These are phyloP conservation scores for Heterodera carotae DNA, from an alignment of 1,140 invertebrate genomes.

Conservation along the genomic window DNA sequence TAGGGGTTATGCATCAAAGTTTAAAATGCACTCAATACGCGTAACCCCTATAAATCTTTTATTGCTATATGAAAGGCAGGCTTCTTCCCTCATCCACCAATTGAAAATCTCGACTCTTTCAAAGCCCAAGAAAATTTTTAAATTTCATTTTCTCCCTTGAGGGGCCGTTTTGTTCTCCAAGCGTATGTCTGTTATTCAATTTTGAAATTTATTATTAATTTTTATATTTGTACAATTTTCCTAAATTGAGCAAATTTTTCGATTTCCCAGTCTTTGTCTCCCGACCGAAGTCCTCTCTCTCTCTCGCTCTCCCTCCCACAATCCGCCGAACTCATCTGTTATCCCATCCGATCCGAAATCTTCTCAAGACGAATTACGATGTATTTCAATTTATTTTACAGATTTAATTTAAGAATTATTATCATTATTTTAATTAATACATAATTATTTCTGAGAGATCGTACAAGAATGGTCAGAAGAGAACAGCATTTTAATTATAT, in stretches of 20 bases:
- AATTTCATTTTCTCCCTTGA: not conserved
- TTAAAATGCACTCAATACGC: not conserved
- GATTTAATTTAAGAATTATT: conserved; percentile 5
- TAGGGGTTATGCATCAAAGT: not conserved
- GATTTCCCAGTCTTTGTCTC: not conserved
- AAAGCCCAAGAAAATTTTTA: not conserved
- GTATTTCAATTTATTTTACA: conserved; percentile 9
- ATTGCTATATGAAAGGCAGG: not conserved
- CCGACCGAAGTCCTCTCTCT: not conserved
- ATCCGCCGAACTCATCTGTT: not conserved
- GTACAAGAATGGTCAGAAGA: not conserved
- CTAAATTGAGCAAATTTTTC: not conserved
- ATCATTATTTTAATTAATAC: not conserved
- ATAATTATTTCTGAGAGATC: not conserved
- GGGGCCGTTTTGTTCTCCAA: not conserved
- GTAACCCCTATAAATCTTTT: not conserved
- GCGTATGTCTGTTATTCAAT: not conserved
- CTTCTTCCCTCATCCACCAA: too few relatives aligned
- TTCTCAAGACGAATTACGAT: not conserved
- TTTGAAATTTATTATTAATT: not conserved
- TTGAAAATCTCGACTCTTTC: not conserved
- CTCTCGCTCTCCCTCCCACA: too few relatives aligned
- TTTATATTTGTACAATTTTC: not conserved
- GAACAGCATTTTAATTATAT: not conserved
- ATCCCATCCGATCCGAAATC: not conserved